These are phyloP conservation scores for Ditylenchus weischeri DNA, from an alignment of 2,888 invertebrate species.

Conservation along the genomic window DNA sequence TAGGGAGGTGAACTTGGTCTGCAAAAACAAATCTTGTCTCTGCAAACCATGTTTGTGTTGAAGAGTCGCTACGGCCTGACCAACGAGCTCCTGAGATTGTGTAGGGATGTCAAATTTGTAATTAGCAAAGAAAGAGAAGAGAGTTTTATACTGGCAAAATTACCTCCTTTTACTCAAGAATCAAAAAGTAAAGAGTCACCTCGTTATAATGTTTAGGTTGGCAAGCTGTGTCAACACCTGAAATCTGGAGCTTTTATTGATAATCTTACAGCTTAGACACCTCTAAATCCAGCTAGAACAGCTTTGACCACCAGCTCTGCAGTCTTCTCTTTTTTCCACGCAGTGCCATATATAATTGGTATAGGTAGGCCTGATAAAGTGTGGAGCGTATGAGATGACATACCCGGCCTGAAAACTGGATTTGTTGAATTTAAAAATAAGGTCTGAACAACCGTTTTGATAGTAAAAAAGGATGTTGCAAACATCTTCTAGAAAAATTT, in stretches of 20 bases:
- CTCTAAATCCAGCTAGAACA: constrained; percentile 25
- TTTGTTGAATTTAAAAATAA: too few relatives aligned
- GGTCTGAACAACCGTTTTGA: too few relatives aligned
- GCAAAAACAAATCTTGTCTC: constrained; percentile 23
- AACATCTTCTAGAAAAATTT: too few relatives aligned
- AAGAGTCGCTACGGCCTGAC: constrained; percentile 19
- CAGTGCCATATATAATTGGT: constrained; percentile 29
- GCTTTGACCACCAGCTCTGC: constrained; percentile 25
- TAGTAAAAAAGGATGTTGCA: too few relatives aligned
- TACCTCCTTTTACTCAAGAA: background rate
- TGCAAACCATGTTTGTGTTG: constrained; percentile 19
- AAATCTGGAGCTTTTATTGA: too few relatives aligned
- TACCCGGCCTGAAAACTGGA: background rate
- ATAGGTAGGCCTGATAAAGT: constrained; percentile 18
- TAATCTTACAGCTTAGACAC: too few relatives aligned
- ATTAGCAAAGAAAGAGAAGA: too few relatives aligned
- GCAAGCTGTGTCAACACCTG: constrained; percentile 29
- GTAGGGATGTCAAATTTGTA: background rate
- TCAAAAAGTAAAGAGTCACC: constrained; percentile 16
- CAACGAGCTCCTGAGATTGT: constrained; percentile 22
- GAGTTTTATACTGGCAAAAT: too few relatives aligned
- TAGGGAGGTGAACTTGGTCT: constrained; percentile 25
- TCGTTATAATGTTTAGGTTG: constrained; percentile 28
- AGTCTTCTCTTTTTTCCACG: constrained; percentile 29
- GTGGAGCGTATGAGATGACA: constrained; percentile 21